Percentiles rank a stretch among this genome's conserved stretches.
These are phyloP conservation scores for Psittacula derbiana DNA, from an alignment of 2,797 vertebrate species.

Conservation along the genomic window DNA sequence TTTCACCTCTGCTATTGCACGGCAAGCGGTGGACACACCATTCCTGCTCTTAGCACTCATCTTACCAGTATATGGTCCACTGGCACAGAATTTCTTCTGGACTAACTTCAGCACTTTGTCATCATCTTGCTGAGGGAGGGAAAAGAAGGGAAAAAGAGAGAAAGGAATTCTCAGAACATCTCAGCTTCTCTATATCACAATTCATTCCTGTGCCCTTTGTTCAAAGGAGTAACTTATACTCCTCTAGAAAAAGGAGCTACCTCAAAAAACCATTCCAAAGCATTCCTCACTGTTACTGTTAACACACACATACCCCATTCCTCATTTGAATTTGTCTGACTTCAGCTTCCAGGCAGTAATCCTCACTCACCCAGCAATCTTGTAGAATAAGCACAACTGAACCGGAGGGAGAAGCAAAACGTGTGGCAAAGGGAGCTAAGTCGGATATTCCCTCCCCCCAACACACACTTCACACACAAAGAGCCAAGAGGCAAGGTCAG, in stretches of 20 bases:
- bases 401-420: not conserved
- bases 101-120: slow-evolving; percentile 89
- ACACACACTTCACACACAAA: not conserved
- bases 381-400: not conserved
- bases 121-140: slow-evolving; percentile 83
- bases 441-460: not conserved
- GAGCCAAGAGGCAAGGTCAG: not conserved
- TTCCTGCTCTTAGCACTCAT: not conserved
- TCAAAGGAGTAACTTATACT: not conserved
- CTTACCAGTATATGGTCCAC: slow-evolving; percentile 86
- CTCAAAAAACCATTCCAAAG: not conserved
- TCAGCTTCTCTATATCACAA: not conserved
- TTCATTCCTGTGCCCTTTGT: not conserved
- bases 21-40: not conserved
- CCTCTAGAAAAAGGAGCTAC: not conserved
- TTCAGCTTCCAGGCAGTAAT: not conserved
- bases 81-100: slow-evolving; percentile 98
- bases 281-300: not conserved
- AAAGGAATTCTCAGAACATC: not conserved
- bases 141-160: not conserved
- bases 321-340: not conserved
- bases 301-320: not conserved
- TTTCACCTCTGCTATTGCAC: not conserved
- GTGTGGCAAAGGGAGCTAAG: not conserved
- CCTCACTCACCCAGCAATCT: not conserved